Percentiles rank a stretch among this genome's conserved stretches.
Evolutionary conservation across 2,888 invertebrate genomes (phyloP).

Genomic region (Cheilosia impressa): DNA sequence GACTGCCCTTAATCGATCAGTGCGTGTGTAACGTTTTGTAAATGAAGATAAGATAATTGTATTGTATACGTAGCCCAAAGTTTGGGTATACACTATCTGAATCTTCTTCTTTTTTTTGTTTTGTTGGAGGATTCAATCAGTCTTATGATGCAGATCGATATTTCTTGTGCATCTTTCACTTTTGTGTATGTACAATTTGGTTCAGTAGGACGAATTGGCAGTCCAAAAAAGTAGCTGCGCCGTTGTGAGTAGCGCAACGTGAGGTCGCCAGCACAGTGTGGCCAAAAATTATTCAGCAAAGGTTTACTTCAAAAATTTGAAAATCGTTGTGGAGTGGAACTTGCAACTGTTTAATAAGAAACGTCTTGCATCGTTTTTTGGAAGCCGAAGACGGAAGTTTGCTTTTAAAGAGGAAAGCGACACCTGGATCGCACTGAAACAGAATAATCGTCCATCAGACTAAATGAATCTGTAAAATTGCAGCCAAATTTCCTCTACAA

Average conservation of each 20-base stretch:
- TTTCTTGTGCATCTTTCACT: slow-evolving; percentile 13
- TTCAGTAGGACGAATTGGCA: slow-evolving; percentile 23
- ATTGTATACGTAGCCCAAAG: slow-evolving; percentile 8
- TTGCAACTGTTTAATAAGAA: no score
- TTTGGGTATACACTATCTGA: slow-evolving; percentile 12
- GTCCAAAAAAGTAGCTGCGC: background rate
- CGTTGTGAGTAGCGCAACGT: background rate
- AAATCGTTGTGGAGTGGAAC: no score
- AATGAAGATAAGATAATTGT: slow-evolving; percentile 34
- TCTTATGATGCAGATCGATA: background rate
- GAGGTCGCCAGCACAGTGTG: background rate
- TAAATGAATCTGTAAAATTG: no score
- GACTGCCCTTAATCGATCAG: slow-evolving; percentile 43
- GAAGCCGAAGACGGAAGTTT: no score
- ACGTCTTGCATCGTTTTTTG: no score
- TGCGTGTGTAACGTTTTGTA: slow-evolving; percentile 27
- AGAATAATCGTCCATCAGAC: no score
- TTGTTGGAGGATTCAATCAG: slow-evolving; percentile 1
- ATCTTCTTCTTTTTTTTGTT: slow-evolving; percentile 1
- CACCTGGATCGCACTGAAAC: no score
- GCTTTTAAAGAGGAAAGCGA: no score
- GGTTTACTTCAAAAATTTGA: no score
- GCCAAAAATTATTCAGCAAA: background rate
- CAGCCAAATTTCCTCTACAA: no score
- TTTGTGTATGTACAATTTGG: background rate